These are phyloP conservation scores for Nephila pilipes DNA, from an alignment of 1,140 invertebrate species.

Conservation along the genomic window DNA sequence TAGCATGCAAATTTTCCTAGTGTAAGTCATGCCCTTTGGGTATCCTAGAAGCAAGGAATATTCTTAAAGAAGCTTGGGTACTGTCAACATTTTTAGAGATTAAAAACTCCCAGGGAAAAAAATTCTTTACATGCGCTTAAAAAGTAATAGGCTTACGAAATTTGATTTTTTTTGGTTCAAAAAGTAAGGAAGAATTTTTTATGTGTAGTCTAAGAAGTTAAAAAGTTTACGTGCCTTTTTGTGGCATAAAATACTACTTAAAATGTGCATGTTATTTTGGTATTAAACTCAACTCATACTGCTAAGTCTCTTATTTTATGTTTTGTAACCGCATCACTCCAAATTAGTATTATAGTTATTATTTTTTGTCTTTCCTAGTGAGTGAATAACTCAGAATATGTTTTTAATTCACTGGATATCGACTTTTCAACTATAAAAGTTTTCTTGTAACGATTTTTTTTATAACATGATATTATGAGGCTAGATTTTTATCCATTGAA, in stretches of 20 bases:
- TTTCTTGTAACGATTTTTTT: too few species aligned
- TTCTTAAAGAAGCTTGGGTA: neutral
- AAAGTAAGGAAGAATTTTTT: neutral
- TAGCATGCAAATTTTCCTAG: slow-evolving; percentile 23
- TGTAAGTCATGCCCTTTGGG: slow-evolving; percentile 63
- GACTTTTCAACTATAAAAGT: too few species aligned
- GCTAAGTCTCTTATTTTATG: neutral
- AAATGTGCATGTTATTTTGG: neutral
- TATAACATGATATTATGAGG: too few species aligned
- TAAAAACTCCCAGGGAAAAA: slow-evolving; percentile 8
- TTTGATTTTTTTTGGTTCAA: slow-evolving; percentile 15
- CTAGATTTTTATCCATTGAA: too few species aligned
- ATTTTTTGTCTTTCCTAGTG: too few species aligned
- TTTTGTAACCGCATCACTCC: neutral
- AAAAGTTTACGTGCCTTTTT: neutral
- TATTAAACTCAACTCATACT: neutral
- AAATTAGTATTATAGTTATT: neutral
- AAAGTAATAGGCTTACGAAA: slow-evolving; percentile 55
- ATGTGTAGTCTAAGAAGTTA: neutral
- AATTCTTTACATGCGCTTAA: neutral
- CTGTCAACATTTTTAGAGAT: slow-evolving; percentile 32
- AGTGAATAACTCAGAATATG: too few species aligned
- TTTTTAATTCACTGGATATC: too few species aligned
- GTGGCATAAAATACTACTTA: neutral
- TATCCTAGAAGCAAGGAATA: neutral